Percentiles rank a stretch among this genome's conserved stretches.
Conservation (phyloP, 2,113 vertebrate species). For the Steatornis caripensis region DNA sequence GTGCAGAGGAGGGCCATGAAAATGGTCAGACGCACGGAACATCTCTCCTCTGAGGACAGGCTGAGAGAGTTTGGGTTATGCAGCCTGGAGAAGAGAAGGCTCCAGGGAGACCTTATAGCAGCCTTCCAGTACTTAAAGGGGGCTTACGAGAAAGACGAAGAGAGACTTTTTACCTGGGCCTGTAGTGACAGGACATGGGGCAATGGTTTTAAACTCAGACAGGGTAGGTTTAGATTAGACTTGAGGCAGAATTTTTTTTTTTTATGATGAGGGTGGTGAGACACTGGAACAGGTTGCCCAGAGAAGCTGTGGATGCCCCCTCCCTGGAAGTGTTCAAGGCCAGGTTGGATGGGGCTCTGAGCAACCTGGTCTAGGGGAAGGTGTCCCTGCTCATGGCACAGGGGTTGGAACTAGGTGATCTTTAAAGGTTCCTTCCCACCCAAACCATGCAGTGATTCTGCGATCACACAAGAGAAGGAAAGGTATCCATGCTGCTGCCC, state of each 20-base stretch:
- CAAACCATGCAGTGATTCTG: not conserved
- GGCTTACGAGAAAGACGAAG: not conserved
- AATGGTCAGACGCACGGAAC: too few relatives aligned
- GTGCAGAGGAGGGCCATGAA: not conserved
- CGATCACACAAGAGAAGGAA: not conserved
- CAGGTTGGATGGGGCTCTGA: not conserved
- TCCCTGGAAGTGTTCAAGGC: not conserved
- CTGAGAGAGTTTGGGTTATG: not conserved
- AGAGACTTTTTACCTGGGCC: not conserved
- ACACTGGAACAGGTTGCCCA: not conserved
- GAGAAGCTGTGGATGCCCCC: not conserved
- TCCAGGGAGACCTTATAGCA: rapidly evolving
- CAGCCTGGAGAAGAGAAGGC: not conserved
- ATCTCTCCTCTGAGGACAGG: not conserved
- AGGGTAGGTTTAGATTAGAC: not conserved
- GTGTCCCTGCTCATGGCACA: not conserved
- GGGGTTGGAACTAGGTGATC: not conserved
- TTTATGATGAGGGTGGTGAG: rapidly evolving
- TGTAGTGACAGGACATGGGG: not conserved
- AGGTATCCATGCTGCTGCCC: not conserved
- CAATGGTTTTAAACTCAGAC: not conserved
- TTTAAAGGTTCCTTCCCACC: not conserved
- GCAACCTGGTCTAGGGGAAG: not conserved
- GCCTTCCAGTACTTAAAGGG: not conserved
- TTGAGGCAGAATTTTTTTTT: too few relatives aligned